phyloP scores from a whole-genome alignment of 2,888 invertebrate genomes.

The Cataglyphis rosenhaueri region DNA sequence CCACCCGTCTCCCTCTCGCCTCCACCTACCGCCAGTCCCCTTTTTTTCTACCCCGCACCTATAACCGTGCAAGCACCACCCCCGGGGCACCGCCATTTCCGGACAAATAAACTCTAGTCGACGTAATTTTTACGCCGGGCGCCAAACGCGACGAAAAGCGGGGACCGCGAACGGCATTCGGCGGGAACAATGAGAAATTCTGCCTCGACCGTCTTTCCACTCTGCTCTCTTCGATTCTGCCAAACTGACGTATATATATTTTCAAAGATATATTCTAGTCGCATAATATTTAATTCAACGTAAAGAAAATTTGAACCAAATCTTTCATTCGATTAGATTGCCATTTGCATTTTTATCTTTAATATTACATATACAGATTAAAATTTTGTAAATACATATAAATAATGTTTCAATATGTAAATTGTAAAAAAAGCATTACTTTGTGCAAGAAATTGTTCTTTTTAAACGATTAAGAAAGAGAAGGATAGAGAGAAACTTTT shows the following conservation, averaged over 20 bases:
- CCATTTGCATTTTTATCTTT: not conserved
- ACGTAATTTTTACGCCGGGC: slow-evolving; percentile 91
- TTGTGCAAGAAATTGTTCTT: not conserved
- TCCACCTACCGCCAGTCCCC: slow-evolving; percentile 80
- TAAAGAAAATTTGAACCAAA: not conserved
- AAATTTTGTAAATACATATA: not conserved
- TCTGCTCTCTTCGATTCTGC: slow-evolving; percentile 1
- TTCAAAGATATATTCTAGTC: not conserved
- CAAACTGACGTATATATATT: not conserved
- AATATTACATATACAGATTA: not conserved
- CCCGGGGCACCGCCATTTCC: slow-evolving; percentile 85
- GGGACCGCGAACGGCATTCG: slow-evolving; percentile 77
- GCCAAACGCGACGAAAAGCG: slow-evolving; percentile 85
- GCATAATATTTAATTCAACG: not conserved
- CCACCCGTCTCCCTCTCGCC: slow-evolving; percentile 73
- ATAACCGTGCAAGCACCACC: slow-evolving; percentile 83
- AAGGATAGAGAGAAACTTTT: not conserved
- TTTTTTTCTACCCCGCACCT: slow-evolving; percentile 82
- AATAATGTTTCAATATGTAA: not conserved
- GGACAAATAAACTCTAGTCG: slow-evolving; percentile 87
- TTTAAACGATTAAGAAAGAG: not conserved
- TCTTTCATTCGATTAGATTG: not conserved
- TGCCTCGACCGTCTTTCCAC: slow-evolving; percentile 47
- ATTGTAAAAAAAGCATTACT: not conserved
- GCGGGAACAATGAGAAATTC: slow-evolving; percentile 76